Conservation (phyloP, 2,113 vertebrate genomes). For the Burhinus bistriatus region DNA sequence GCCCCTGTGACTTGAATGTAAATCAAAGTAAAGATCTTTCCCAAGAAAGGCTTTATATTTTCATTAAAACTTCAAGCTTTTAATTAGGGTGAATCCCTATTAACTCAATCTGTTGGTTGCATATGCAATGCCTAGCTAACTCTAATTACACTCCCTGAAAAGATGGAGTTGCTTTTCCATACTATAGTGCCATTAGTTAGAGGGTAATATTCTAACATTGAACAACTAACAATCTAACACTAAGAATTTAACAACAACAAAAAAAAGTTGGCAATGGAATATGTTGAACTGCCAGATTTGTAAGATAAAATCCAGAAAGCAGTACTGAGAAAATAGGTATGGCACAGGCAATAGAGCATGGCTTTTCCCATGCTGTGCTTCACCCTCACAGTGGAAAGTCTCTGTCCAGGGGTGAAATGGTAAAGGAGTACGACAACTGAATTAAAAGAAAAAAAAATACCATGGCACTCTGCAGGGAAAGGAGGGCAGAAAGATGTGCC, state of each 20-base stretch:
- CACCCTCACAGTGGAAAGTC: not conserved
- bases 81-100: constrained; percentile 12
- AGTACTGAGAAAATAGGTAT: not conserved
- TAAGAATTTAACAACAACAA: not conserved
- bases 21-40: constrained; percentile 13
- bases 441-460: not conserved
- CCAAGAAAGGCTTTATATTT: not conserved
- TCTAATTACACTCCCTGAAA: not conserved
- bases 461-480: not conserved
- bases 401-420: not conserved
- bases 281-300: not conserved
- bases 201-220: not conserved
- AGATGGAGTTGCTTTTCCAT: not conserved
- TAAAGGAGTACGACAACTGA: not conserved
- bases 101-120: not conserved
- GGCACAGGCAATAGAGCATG: not conserved
- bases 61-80: not conserved
- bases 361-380: not conserved
- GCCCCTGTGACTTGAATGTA: not conserved
- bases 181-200: not conserved
- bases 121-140: not conserved
- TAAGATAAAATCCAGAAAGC: not conserved
- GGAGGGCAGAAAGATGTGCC: not conserved
- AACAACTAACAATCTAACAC: not conserved
- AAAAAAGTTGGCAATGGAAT: not conserved